phyloP scores from a whole-genome alignment of 2,113 vertebrate genomes.

The Hydropotes inermis region DNA sequence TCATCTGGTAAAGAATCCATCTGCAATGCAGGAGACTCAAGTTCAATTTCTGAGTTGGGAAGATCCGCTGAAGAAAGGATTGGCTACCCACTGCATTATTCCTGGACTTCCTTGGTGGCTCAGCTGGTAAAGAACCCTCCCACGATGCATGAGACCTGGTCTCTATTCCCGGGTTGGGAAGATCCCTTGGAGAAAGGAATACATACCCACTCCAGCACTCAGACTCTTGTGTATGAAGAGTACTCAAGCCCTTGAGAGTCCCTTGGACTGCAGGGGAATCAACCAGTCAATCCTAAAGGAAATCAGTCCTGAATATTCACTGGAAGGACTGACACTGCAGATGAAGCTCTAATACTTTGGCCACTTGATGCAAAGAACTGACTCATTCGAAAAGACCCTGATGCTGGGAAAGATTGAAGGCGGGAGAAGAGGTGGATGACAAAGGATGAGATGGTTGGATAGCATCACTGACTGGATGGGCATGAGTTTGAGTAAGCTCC shows the following conservation, averaged over 20 bases:
- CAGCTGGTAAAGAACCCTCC: background rate
- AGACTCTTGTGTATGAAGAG: background rate
- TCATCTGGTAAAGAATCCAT: background rate
- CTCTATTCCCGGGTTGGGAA: background rate
- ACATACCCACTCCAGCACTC: background rate
- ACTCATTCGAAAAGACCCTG: background rate
- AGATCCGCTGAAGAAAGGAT: background rate
- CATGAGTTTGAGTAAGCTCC: background rate
- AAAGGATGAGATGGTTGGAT: background rate
- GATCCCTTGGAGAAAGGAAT: background rate
- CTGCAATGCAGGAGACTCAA: background rate
- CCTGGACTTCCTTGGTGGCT: background rate
- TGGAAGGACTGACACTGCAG: background rate
- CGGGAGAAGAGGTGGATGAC: fast-evolving
- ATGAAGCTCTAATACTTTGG: background rate
- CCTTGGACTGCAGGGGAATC: background rate
- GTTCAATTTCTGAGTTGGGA: background rate
- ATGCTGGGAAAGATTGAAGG: background rate
- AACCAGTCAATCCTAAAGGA: background rate
- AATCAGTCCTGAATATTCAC: background rate
- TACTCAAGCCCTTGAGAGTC: background rate
- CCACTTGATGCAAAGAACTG: background rate
- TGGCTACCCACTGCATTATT: background rate
- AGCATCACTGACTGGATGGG: background rate
- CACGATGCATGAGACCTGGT: background rate